Conservation (phyloP, 2,113 vertebrate species). For the Cottus gobio region DNA sequence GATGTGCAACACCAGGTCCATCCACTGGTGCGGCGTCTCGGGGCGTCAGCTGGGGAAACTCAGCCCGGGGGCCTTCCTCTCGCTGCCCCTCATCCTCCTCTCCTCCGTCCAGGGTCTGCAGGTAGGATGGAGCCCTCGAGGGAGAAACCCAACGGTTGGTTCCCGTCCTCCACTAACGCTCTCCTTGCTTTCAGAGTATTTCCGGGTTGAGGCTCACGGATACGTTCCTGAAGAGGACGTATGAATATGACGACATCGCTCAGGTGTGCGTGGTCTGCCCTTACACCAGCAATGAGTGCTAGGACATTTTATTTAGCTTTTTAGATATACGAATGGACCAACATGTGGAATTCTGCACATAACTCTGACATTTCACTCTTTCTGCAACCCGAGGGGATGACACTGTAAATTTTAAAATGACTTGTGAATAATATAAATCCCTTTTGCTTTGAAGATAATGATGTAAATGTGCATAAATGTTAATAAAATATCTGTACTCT, state of each 20-base stretch:
- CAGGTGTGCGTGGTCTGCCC: constrained; percentile 97
- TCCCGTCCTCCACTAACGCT: accelerated
- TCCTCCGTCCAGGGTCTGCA: constrained; percentile 96
- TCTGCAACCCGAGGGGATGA: constrained; percentile 50
- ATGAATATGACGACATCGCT: constrained; percentile 97
- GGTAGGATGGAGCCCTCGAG: constrained; percentile 72
- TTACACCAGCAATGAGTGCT: constrained; percentile 85
- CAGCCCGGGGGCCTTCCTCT: constrained; percentile 90
- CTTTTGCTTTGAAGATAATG: constrained; percentile 55
- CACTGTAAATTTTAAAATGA: constrained; percentile 68
- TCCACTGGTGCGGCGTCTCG: constrained; percentile 98
- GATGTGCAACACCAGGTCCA: constrained; percentile 94
- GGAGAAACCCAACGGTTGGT: not conserved
- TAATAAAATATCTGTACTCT: constrained; percentile 74
- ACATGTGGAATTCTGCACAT: constrained; percentile 64
- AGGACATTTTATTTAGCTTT: constrained; percentile 40
- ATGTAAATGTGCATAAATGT: constrained; percentile 76
- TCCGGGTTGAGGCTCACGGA: constrained; percentile 96
- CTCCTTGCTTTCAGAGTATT: constrained; percentile 86
- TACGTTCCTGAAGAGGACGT: constrained; percentile 97
- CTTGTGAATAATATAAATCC: constrained; percentile 72
- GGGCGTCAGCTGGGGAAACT: constrained; percentile 95
- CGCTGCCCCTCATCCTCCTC: constrained; percentile 91
- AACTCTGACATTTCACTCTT: constrained; percentile 51
- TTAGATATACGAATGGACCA: constrained; percentile 75